A percentile compares a stretch with the other conserved stretches of the same genome.
phyloP scores from a whole-genome alignment of 2,797 vertebrate genomes.

The Melanotaenia pygmaea region DNA sequence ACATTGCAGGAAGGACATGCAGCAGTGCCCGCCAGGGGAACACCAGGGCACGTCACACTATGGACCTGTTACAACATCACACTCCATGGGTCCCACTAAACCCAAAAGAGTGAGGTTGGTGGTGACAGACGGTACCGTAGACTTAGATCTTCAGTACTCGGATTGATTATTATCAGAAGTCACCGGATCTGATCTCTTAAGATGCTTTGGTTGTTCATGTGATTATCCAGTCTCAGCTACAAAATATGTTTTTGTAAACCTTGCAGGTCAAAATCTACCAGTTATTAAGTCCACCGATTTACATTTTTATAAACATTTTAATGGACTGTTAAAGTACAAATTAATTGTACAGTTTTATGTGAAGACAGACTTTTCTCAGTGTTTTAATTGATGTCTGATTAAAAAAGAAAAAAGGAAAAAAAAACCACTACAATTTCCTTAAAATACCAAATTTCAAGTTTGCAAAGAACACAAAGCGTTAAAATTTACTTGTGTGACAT shows the following conservation, averaged over 20 bases:
- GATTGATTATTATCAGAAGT: slow-evolving; percentile 69
- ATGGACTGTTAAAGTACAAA: slow-evolving; percentile 52
- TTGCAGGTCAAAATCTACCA: slow-evolving; percentile 45
- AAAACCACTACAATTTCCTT: slow-evolving; percentile 51
- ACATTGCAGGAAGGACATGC: slow-evolving; percentile 74
- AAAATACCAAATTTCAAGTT: slow-evolving; percentile 56
- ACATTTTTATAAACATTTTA: slow-evolving; percentile 62
- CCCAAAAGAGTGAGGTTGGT: slow-evolving; percentile 92
- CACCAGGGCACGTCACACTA: slow-evolving; percentile 75
- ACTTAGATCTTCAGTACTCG: slow-evolving; percentile 89
- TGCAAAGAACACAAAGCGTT: slow-evolving; percentile 48
- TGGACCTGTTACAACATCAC: slow-evolving; percentile 70
- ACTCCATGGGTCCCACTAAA: slow-evolving; percentile 81
- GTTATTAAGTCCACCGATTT: slow-evolving; percentile 39
- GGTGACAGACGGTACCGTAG: slow-evolving; percentile 90
- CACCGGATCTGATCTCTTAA: slow-evolving; percentile 6
- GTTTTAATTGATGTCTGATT: slow-evolving; percentile 62
- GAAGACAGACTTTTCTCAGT: slow-evolving; percentile 21
- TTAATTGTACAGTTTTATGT: slow-evolving; percentile 66
- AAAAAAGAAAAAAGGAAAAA: neutral
- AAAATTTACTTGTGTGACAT: slow-evolving; percentile 50
- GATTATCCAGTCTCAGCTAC: slow-evolving; percentile 25
- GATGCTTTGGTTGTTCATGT: slow-evolving; percentile 25
- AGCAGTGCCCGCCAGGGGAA: slow-evolving; percentile 76
- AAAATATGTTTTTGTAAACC: slow-evolving; percentile 57